Evolutionary conservation across 2,888 invertebrate species (phyloP).

Genomic region (Physocephala rufipes): DNA sequence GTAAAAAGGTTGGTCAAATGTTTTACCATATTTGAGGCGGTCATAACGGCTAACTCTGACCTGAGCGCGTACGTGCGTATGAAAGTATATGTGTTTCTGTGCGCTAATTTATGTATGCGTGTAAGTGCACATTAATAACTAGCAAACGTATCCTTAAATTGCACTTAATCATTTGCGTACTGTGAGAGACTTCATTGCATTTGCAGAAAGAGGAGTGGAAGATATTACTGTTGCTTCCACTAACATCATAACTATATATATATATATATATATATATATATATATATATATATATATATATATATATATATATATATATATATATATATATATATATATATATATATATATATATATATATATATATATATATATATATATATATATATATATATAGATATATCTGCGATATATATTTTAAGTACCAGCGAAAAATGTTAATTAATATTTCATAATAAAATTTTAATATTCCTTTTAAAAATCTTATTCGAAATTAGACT

Average conservation of each 20-base stretch:
- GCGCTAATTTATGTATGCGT: neutral
- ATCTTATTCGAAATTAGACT: too few species aligned
- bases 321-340: too few species aligned
- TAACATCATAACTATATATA: neutral
- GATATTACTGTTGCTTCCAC: neutral
- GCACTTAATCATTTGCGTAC: slow-evolving; percentile 18
- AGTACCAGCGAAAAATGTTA: too few species aligned
- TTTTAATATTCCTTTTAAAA: too few species aligned
- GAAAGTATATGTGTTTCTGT: neutral
- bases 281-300: neutral
- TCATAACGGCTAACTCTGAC: too few species aligned
- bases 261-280: neutral
- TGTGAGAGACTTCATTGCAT: slow-evolving; percentile 21
- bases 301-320: too few species aligned
- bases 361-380: neutral
- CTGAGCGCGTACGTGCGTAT: too few species aligned
- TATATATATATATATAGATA: too few species aligned
- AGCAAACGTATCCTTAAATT: slow-evolving; percentile 15
- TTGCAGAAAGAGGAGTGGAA: neutral
- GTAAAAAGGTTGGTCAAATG: too few species aligned
- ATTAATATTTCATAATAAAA: too few species aligned
- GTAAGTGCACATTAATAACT: slow-evolving; percentile 5
- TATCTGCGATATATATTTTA: too few species aligned
- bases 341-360: neutral
- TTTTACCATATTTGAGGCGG: neutral